Conservation (phyloP, 2,888 invertebrate species). For the Noctua janthe region DNA sequence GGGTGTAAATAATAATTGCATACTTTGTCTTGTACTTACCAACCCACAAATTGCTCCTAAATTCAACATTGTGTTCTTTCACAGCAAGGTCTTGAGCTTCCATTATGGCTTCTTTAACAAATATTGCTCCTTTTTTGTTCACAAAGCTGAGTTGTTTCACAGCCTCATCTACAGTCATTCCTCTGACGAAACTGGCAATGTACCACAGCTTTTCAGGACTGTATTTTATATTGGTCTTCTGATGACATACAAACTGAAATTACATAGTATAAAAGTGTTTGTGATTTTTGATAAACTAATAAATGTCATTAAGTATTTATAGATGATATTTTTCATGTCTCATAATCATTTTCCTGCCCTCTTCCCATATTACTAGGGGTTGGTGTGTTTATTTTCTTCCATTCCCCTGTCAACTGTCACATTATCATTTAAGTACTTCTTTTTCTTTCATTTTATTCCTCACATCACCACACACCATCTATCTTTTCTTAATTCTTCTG, state of each 20-base stretch:
- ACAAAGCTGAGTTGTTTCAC: constrained; percentile 96
- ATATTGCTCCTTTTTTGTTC: constrained; percentile 93
- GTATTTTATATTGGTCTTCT: constrained; percentile 96
- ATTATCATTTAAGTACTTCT: neutral
- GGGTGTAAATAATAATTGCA: neutral
- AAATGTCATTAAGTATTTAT: neutral
- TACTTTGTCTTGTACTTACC: constrained; percentile 89
- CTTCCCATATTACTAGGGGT: neutral
- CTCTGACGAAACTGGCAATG: constrained; percentile 95
- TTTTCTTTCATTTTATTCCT: no score
- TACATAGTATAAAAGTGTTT: neutral
- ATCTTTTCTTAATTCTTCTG: neutral
- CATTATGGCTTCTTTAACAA: constrained; percentile 94
- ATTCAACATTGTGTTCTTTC: constrained; percentile 97
- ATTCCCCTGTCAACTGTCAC: neutral
- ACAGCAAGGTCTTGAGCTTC: constrained; percentile 98
- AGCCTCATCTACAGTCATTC: constrained; percentile 98
- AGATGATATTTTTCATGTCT: neutral
- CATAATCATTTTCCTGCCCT: neutral
- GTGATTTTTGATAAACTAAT: neutral
- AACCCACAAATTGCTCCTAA: constrained; percentile 98
- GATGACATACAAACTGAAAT: constrained; percentile 96
- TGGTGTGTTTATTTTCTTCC: neutral
- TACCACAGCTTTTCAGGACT: constrained; percentile 98
- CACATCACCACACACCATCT: no score